Base-by-base conservation (phyloP, 1,140 invertebrate genomes). In the Rhopalosiphum padi region DNA sequence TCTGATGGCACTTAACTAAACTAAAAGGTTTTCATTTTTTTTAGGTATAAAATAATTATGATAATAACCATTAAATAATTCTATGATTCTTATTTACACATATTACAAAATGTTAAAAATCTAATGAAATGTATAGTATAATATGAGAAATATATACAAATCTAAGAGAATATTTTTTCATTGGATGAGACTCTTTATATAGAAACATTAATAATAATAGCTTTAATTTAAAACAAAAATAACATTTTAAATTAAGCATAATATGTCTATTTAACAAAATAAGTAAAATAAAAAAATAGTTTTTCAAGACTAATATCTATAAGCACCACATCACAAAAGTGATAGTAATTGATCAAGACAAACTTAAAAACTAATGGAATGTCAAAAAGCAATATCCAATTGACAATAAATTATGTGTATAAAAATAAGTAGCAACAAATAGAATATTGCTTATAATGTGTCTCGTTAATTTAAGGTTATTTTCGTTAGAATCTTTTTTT, bases 1-100 rank as follows among this genome's bases (percentile, higher is more conserved):
- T 90, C 37, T 30, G 89, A 90, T 90, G 89, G 89, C 89, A 90
- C 89, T 43, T 43, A 41, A 90, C 53, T 23, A 41, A 90, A 68
- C 11, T n/a, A 68, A 25, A 15, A 21, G 21, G 23, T 60, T 60
- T 60, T 41, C 48, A 55, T 88, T 87, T 87, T 35, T n/a, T 35
- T 53, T 89, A 30, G 60, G 60, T 89, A 89, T 35, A 89, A 90
- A 90, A 90, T 30, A 90, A 90, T 60, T 25, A 89, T 53, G 25
- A 89, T 53, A 23, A 51, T 88, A 68, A 68, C 9, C 60, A 30
- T 68, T 30, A 68, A 4, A n/a, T n/a, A 68, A 68, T 15, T 30
- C 11, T 68, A 35, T 48, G 21, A 11, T 43, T 23, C 51, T 30
- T 55, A 89, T 53, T 51, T 55, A 90, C 8, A 90, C 15, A 35